phyloP scores from a whole-genome alignment of 2,113 vertebrate genomes.

The Puffinus mauretanicus region DNA sequence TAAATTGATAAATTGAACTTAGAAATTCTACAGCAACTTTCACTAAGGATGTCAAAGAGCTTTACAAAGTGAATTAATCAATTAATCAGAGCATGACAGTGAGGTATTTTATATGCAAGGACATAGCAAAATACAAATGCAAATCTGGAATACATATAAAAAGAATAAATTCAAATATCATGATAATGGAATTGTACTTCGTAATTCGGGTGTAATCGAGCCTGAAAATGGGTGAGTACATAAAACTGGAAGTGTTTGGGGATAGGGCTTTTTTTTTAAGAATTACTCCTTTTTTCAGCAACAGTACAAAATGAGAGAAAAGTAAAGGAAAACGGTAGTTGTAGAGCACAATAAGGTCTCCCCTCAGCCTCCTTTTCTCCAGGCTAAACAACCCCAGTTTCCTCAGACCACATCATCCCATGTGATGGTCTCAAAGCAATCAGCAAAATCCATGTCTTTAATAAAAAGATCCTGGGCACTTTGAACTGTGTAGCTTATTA shows the following conservation, averaged over 20 bases:
- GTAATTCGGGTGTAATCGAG: not conserved
- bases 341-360: not conserved
- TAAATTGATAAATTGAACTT: not conserved
- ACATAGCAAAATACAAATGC: not conserved
- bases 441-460: not conserved
- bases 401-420: not conserved
- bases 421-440: not conserved
- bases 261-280: fast-evolving
- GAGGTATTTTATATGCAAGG: not conserved
- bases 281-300: not conserved
- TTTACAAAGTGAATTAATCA: not conserved
- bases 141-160: not conserved
- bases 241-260: not conserved
- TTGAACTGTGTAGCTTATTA: not conserved
- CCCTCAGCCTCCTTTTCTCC: not conserved
- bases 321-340: not conserved
- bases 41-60: not conserved
- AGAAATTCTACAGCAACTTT: not conserved
- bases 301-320: not conserved
- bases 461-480: not conserved
- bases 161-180: not conserved
- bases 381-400: not conserved
- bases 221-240: not conserved
- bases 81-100: not conserved
- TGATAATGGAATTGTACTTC: not conserved